phyloP scores from a whole-genome alignment of 2,113 vertebrate species.

The Collichthys lucidus region DNA sequence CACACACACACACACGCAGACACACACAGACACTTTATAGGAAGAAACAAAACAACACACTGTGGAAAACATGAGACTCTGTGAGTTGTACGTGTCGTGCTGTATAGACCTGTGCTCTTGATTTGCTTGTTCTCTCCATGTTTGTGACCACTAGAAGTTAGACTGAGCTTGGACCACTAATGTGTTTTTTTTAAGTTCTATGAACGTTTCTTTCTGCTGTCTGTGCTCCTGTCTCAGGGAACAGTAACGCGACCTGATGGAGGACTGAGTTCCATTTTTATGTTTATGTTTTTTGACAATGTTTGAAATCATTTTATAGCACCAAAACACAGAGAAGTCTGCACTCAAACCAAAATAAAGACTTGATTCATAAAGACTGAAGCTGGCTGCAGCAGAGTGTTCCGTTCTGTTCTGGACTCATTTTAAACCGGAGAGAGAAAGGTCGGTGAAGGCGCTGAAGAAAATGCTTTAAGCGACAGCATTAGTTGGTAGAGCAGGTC shows the following conservation, averaged over 20 bases:
- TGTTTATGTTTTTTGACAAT: slow-evolving; percentile 2
- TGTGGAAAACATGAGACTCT: slow-evolving; percentile 12
- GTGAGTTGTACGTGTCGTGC: slow-evolving; percentile 36
- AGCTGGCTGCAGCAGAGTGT: not conserved
- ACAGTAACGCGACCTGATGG: not conserved
- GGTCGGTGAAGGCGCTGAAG: not conserved
- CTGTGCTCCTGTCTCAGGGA: not conserved
- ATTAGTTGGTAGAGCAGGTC: slow-evolving; percentile 48
- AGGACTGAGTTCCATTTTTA: not conserved
- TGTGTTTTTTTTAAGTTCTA: not conserved
- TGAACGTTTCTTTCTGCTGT: slow-evolving; percentile 18
- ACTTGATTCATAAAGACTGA: slow-evolving; percentile 16
- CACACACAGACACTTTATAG: no score
- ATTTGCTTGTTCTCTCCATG: slow-evolving; percentile 40
- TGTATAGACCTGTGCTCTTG: slow-evolving; percentile 54
- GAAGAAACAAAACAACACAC: slow-evolving; percentile 5
- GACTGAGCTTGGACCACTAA: slow-evolving; percentile 35
- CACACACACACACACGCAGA: not conserved
- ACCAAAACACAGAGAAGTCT: slow-evolving; percentile 46
- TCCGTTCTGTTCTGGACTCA: not conserved
- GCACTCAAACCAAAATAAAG: slow-evolving; percentile 64
- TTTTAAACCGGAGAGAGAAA: not conserved
- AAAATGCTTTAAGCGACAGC: slow-evolving; percentile 6
- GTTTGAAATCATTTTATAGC: slow-evolving; percentile 55
- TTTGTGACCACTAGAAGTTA: slow-evolving; percentile 55